Base-by-base conservation (phyloP, 1,140 invertebrate genomes). In the Leptinotarsa texana region DNA sequence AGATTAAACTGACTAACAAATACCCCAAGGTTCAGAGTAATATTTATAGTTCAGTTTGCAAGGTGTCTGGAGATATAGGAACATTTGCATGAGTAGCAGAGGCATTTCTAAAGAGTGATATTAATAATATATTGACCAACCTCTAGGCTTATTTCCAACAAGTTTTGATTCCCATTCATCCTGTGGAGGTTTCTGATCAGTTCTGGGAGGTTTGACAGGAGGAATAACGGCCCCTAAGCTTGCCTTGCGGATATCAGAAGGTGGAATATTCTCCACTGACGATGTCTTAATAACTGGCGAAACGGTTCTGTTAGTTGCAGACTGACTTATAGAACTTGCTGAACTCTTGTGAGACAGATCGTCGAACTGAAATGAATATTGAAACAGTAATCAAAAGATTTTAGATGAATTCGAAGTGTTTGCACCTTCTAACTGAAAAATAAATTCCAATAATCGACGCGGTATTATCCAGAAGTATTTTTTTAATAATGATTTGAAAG, bases 341-440 rank as follows among this genome's bases (percentile, higher is more conserved):
- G 94, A 95, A 84, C 94, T 95, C 85, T 95, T 95, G 82, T 95
- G 93, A 13, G 94, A 95, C 51, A 96, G 85, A 84, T 95, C 94
- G 85, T 95, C 94, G 85, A 96, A 94, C 85, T 91, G 76, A 49
- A 86, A 87, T 33, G 27, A 33, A 33, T 33, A 33, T 33, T 33
- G 27, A 33, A 33, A 33, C 6, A 21, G 49, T 22, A 73, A 33
- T 33, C 4, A 62, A 21, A 4, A 62, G 21, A 62, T 21, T 21
- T 62, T 13, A n/a, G 61, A 62, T 6, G 3, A 33, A 33, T 33
- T 8, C 27, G 1, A 33, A 33, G 27, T 33, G 27, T 33, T 33
- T 33, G 27, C 1, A 33, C 33, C 6, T 33, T 33, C 6, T 33
- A 8, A 33, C 33, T 33, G 33, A 33, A 33, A 33, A 42, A 42